Evolutionary conservation across 2,888 invertebrate species (phyloP).

Genomic region (Drosophila cognata): DNA sequence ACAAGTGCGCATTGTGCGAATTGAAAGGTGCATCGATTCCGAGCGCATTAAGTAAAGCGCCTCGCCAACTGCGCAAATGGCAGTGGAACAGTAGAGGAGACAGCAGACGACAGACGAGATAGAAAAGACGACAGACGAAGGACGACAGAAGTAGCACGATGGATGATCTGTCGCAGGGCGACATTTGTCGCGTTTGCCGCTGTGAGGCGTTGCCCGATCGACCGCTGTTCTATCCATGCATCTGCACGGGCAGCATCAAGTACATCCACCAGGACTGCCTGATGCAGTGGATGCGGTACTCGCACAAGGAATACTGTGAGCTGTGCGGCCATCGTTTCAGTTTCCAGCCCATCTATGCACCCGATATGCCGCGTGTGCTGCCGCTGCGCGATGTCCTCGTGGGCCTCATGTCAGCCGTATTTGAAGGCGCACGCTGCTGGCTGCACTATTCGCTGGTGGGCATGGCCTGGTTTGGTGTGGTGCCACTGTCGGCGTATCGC

Average conservation of each 20-base stretch:
- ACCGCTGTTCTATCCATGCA: conserved; percentile 98
- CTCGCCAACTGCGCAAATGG: conserved; percentile 57
- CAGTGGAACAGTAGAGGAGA: conserved; percentile 34
- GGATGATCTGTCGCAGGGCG: conserved; percentile 87
- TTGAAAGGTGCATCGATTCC: neutral
- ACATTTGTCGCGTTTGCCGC: conserved; percentile 98
- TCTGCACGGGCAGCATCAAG: conserved; percentile 99
- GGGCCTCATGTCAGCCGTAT: conserved; percentile 94
- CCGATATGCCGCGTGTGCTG: conserved; percentile 99
- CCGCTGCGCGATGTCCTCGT: conserved; percentile 96
- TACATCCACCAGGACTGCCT: conserved; percentile 99
- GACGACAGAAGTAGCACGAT: conserved; percentile 55
- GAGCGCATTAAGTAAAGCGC: conserved; percentile 36
- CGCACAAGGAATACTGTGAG: conserved; percentile 99
- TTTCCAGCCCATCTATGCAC: conserved; percentile 99
- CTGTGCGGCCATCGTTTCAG: conserved; percentile 98
- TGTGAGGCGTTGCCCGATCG: conserved; percentile 96
- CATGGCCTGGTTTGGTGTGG: conserved; percentile 98
- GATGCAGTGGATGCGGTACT: conserved; percentile 99
- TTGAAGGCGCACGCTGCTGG: conserved; percentile 98
- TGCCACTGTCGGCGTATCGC: conserved; percentile 97
- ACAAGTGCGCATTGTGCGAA: conserved; percentile 8
- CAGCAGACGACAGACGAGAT: neutral
- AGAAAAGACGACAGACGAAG: neutral
- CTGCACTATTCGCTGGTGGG: conserved; percentile 98